A percentile compares a stretch with the other conserved stretches of the same genome.
Evolutionary conservation across 2,888 invertebrate species (phyloP).

Genomic region (Coremacera marginata): DNA sequence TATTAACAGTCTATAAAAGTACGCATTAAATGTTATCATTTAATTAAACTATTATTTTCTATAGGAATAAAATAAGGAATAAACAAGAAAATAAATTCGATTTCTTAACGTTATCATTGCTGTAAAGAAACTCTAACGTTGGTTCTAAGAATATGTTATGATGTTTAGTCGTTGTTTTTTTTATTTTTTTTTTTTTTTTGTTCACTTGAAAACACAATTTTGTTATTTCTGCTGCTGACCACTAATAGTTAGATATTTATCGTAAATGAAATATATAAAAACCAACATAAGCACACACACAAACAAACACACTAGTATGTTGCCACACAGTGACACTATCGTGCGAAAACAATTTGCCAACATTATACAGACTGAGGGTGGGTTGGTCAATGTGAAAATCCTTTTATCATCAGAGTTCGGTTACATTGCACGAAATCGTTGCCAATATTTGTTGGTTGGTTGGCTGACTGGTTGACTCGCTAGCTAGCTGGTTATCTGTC

Average conservation of each 20-base stretch:
- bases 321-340: neutral
- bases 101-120: neutral
- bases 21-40: too few relatives aligned
- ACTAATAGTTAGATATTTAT: conserved; percentile 11
- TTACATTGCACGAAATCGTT: neutral
- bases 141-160: neutral
- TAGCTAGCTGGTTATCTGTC: neutral
- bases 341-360: conserved; percentile 18
- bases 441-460: neutral
- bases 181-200: neutral
- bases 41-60: too few relatives aligned
- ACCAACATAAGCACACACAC: neutral
- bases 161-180: neutral
- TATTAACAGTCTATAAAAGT: too few relatives aligned
- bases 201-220: neutral
- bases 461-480: neutral
- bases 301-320: neutral
- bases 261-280: conserved; percentile 3
- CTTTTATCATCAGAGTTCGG: neutral
- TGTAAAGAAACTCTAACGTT: neutral
- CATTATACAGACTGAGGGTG: neutral
- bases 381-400: neutral
- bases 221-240: neutral
- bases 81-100: neutral
- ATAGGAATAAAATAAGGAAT: too few relatives aligned